Base-by-base conservation (phyloP, 2,888 invertebrate species). In the Pachymerium ferrugineum region DNA sequence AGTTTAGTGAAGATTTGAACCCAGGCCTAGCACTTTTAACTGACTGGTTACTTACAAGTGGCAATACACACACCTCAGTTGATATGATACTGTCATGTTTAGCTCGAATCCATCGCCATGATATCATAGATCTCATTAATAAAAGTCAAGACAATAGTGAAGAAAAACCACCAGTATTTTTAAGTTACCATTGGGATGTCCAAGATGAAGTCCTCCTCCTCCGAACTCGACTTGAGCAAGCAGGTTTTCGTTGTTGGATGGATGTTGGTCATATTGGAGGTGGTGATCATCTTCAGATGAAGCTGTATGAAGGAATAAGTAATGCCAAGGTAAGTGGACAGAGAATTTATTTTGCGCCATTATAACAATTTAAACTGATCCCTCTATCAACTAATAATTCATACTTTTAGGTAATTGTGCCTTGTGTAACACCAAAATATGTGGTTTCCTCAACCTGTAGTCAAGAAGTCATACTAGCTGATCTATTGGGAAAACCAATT, bases 141-240 rank as follows among this genome's bases (percentile, higher is more conserved):
- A 33, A 30, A 69, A 22, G 38, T 22, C 35, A 71, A 35, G 38
- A 71, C 8, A 22, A 1, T 19, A n/a, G 22, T n/a, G 69, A 19
- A 31, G 73, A 70, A 8, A 70, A 73, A 25, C 79, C 82, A 0
- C 81, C 82, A 76, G 80, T 84, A 62, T 84, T 84, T 77, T 79
- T 84, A 72, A 83, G 83, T 77, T 84, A 84, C 77, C 83, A 84
- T 77, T 83, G 84, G 83, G 83, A 83, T 77, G 77, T 79, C 3
- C 83, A 84, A 77, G 82, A 83, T 73, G 80, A 82, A 74, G 82
- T 83, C 8, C 76, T 79, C 29, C 78, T 78, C 5, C 77, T 84
- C 16, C 75, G 83, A 73, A 80, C 81, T 69, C 75, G 79, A 71
- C 79, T 84, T 54, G 84, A 84, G 77, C 78, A 80, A 38, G 79